Conservation (phyloP, 2,888 invertebrate species). For the Megalurothrips usitatus region DNA sequence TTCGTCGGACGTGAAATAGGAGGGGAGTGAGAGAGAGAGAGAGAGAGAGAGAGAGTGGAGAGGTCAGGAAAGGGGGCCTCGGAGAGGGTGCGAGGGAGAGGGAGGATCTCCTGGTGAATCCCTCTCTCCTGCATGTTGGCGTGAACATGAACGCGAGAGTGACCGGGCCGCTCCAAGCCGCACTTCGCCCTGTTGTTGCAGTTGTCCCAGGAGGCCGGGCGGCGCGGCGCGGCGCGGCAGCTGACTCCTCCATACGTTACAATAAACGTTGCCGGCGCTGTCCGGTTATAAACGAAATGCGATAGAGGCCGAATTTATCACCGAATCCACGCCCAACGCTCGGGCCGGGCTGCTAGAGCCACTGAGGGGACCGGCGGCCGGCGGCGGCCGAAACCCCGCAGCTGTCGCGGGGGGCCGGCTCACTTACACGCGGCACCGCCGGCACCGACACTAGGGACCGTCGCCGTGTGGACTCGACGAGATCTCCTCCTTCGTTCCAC, state of each 20-base stretch:
- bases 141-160: too few species aligned
- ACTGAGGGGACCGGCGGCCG: background rate
- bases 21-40: background rate
- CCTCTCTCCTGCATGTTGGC: too few species aligned
- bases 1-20: background rate
- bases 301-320: background rate
- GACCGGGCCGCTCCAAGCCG: too few species aligned
- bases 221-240: background rate
- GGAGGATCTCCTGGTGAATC: too few species aligned
- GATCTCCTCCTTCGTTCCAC: too few species aligned
- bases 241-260: background rate
- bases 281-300: constrained; percentile 5
- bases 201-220: background rate
- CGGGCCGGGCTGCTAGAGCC: background rate
- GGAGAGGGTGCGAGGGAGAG: background rate
- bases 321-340: background rate
- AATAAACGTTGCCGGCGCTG: constrained; percentile 5
- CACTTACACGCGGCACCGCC: too few species aligned
- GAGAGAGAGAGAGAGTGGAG: background rate
- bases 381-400: background rate
- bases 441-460: too few species aligned
- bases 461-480: too few species aligned
- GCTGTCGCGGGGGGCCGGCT: too few species aligned
- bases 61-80: background rate
- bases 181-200: too few species aligned